Base-by-base conservation (phyloP, 2,888 invertebrate species). In the Leptinotarsa peninsularis region DNA sequence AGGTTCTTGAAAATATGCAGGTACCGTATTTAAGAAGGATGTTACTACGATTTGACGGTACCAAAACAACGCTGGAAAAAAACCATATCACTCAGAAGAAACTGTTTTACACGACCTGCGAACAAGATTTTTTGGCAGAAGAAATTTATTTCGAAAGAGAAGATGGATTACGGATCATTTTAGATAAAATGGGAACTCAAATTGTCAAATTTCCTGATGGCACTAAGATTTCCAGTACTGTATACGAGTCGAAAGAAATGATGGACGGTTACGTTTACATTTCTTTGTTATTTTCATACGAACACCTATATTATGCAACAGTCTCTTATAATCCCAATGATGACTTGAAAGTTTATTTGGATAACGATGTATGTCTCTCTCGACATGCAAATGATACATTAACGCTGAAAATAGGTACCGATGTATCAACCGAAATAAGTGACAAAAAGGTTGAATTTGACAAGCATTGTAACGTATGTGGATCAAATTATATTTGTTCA, bases 241-340 rank as follows among this genome's bases (percentile, higher is more conserved):
- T 79, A 2, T 71, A 73, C 5, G 72, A 82, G 14, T 74, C 78
- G 7, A 80, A 81, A 18, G 81, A 82, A 18, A 66, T 83, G 15
- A 81, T 82, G 5, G 83, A 83, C 66, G 83, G 81, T 23, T 85
- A 82, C 75, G 83, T 84, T 3, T 83, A 80, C 49, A 78, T 85
- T 23, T 78, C 77, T 10, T 66, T 84, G 23, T 68, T 71, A 33
- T 84, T 81, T 71, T 72, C 80, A 70, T 84, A 80, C 72, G 81
- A 83, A 58, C 84, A 85, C 76, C 81, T 83, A 0, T 68, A 82
- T 66, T 85, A 84, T 68, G 76, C 77, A 7, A 81, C 81, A 2
- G 81, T 84, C 10, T 54, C 66, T 4, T 84, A 80, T 67, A 76
- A 78, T 43, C 76, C 72, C 56, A 79, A 81, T 56, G 70, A 78